Base-by-base conservation (phyloP, 2,888 invertebrate genomes). In the Ceramica pisi region DNA sequence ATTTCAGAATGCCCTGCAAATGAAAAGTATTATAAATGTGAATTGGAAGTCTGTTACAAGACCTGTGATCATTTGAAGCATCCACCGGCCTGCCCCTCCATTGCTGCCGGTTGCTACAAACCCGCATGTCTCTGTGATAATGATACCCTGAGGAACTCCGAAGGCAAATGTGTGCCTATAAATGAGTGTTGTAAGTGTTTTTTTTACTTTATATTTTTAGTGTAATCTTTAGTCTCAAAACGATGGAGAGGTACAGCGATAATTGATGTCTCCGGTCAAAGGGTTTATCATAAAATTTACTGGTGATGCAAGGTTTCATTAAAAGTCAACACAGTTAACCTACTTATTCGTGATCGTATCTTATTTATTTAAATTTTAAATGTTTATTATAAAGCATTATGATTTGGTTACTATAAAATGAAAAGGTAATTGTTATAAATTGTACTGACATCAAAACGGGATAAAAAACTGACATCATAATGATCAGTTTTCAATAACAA, bases 1-100 rank as follows among this genome's bases (percentile, higher is more conserved):
- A 26, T 76, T 82, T 21, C 75, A 74, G 73, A 81, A 67, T 86
- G 86, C 35, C 67, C 67, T 21, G 35, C 35, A 14, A 50, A 73
- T 59, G 82, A 69, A 46, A 26, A 61, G 21, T 71, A 74, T 63
- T 55, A 67, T 50, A 74, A 65, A 31, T 80, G 82, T 65, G 68
- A 74, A 21, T 62, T 68, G 67, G 78, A 63, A 66, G 67, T 53
- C 41, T 86, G 80, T n/a, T 53, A 44, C 12, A 78, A 70, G 67
- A 74, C 48, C 2, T 80, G 80, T 57, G 56, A 68, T 0, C 12
- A 80, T 35, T 46, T 78, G 21, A 67, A 21, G 23, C 56, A 0
- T 7, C 60, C 46, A 10, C 69, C 60, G 1, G 8, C 74, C 1
- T 80, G 80, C 19, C 66, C 78, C 0, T 35, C 56, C 0, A 63